phyloP scores from a whole-genome alignment of 2,113 vertebrate species.

The Patagioenas fasciata region DNA sequence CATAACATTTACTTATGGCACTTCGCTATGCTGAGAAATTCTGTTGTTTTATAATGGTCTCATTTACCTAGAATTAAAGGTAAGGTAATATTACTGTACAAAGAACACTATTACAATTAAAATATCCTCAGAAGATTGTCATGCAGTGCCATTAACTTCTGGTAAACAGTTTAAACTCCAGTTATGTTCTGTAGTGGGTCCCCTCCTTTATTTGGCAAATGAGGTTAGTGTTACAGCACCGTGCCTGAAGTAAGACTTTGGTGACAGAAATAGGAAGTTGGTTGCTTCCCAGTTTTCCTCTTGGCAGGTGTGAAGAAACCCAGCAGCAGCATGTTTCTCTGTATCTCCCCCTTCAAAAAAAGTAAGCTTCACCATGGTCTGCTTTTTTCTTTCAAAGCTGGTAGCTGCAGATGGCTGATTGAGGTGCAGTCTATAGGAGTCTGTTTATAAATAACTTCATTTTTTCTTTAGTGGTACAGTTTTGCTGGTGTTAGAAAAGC shows the following conservation, averaged over 20 bases:
- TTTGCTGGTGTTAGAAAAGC: not conserved
- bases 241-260: not conserved
- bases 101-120: not conserved
- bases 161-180: not conserved
- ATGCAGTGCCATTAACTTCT: not conserved
- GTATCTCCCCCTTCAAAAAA: not conserved
- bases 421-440: not conserved
- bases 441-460: not conserved
- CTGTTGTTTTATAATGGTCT: not conserved
- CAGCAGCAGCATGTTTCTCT: not conserved
- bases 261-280: not conserved
- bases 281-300: not conserved
- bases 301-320: not conserved
- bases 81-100: not conserved
- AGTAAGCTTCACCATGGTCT: not conserved
- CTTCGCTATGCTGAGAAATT: not conserved
- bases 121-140: not conserved
- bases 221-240: not conserved
- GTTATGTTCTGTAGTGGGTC: accelerated
- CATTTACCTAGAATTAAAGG: not conserved
- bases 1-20: accelerated
- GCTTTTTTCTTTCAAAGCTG: not conserved
- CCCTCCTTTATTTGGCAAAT: not conserved
- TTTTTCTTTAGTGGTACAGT: not conserved
- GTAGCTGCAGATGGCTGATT: not conserved